Conservation (phyloP, 2,888 invertebrate species). For the Tachina fera region DNA sequence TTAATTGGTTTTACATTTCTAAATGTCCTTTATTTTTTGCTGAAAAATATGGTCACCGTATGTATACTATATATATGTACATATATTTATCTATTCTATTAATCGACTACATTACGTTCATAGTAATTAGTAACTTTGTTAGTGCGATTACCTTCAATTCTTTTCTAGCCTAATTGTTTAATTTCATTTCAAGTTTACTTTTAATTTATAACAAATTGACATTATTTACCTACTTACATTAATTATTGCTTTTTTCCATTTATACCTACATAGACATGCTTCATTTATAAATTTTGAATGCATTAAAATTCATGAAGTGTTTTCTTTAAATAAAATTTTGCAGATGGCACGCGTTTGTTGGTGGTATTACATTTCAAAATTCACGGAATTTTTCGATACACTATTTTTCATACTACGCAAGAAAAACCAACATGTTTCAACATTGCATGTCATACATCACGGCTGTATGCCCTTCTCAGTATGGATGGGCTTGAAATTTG, state of each 20-base stretch:
- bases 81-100: too few species aligned
- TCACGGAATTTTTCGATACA: constrained; percentile 98
- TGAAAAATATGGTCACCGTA: too few species aligned
- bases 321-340: constrained; percentile 68
- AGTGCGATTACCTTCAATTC: not conserved
- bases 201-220: not conserved
- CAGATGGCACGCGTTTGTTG: constrained; percentile 96
- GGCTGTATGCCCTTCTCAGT: constrained; percentile 98
- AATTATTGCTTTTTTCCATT: not conserved
- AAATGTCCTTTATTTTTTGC: too few species aligned
- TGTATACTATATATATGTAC: too few species aligned
- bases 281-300: not conserved
- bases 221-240: too few species aligned
- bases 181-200: not conserved
- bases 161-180: not conserved
- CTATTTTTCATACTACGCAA: constrained; percentile 97
- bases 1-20: too few species aligned
- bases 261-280: too few species aligned
- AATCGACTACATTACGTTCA: too few species aligned
- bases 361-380: constrained; percentile 99
- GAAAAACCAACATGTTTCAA: constrained; percentile 96
- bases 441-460: constrained; percentile 97
- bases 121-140: too few species aligned
- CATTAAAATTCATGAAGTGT: not conserved
- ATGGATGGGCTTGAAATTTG: constrained; percentile 97